Evolutionary conservation across 2,888 invertebrate genomes (phyloP), one percentile per base, ranked within the genome.

Genomic region (Argyresthia albistria): DNA sequence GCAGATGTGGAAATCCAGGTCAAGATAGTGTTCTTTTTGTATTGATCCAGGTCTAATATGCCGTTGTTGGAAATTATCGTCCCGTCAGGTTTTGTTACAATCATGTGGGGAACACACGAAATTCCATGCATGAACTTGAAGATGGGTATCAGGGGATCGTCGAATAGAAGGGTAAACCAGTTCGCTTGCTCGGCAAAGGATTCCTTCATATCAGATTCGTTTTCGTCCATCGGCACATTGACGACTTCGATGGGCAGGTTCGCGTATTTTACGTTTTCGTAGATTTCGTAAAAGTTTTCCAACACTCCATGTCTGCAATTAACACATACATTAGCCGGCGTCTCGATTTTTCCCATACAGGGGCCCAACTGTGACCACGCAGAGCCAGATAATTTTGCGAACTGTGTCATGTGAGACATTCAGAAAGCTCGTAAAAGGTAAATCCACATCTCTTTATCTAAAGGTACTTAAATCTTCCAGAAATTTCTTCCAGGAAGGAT

Each of bases 171-270:
- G 46, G 77, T 73, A 52, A 86, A 86, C 86, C 86, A 87, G 51
- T 87, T 86, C 0, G 86, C 86, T 67, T 87, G 86, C 0, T 58
- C 55, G 0, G 69, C 59, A 53, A 60, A 84, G 15, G 69, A 66
- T 0, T 54, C 50, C 12, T 52, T 51, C 64, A 73, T 75, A 0
- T 75, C 70, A 1, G 60, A 59, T 49, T 71, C 63, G 0, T 53
- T 67, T 0, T 76, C 75, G 42, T 86, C 86, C 64, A 80, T 61
- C 0, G 86, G 80, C 0, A 84, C 57, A 39, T 81, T 69, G 2
- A 87, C 71, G 0, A 87, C 86, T 68, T 87, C 86, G 42, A 86
- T 61, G 0, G 84, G 81, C 1, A 84, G 15, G 55, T 82, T 78
- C 0, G 61, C 47, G 12, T 64, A 61, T 55, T 84, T 86, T 0